Evolutionary conservation across 2,888 invertebrate species (phyloP).

Genomic region (Leptopilina drosophilae): DNA sequence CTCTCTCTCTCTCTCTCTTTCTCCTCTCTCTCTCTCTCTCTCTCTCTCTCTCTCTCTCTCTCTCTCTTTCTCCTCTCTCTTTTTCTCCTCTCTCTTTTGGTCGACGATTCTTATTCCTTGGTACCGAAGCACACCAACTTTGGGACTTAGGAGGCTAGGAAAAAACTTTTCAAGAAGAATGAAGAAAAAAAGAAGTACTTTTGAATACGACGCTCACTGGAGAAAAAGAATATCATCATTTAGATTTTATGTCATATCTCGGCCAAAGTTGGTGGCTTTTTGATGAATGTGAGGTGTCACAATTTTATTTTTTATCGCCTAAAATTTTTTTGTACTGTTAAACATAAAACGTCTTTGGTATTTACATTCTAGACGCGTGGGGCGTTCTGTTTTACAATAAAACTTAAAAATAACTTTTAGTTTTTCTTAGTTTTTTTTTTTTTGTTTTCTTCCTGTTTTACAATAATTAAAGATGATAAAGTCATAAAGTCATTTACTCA

Average conservation of each 20-base stretch:
- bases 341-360: too few species aligned
- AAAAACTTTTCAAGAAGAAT: slow-evolving; percentile 5
- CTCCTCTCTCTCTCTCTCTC: too few species aligned
- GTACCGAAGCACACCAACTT: slow-evolving; percentile 11
- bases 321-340: too few species aligned
- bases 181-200: neutral
- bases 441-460: too few species aligned
- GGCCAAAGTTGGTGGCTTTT: neutral
- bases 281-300: neutral
- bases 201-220: neutral
- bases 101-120: slow-evolving; percentile 9
- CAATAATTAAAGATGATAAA: too few species aligned
- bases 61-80: too few species aligned
- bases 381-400: too few species aligned
- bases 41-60: neutral
- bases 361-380: too few species aligned
- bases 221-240: neutral
- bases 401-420: too few species aligned
- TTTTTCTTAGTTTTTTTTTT: too few species aligned
- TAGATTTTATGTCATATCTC: slow-evolving; percentile 20
- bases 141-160: neutral
- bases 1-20: neutral
- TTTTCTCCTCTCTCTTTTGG: neutral
- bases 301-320: too few species aligned
- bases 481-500: too few species aligned